Base-by-base conservation (phyloP, 2,113 vertebrate genomes). In the Notarius quadriscutis region DNA sequence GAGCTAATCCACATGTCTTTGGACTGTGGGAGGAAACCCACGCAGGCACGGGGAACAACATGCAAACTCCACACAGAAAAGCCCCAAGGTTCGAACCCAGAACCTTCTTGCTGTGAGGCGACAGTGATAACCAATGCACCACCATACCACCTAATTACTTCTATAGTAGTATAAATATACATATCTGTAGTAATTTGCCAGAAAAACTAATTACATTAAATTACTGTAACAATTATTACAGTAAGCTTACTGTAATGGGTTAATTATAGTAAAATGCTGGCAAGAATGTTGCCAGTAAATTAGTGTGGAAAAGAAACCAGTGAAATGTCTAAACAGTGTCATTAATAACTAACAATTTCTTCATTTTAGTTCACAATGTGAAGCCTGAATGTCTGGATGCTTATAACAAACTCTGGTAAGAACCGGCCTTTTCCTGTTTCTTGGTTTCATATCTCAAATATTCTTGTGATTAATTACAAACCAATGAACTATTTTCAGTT, bases 381-480 rank as follows among this genome's bases (percentile, higher is more conserved):
- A 99, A 99, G 92, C 98, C 98, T 4, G 98, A 99, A 92, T 99
- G 95, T 95, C 96, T 99, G 87, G 98, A 99, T 4, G 95, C 93
- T 84, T 99, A 99, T 96, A 99, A 99, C 96, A 95, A 96, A 92
- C 96, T 99, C 89, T 99, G 98, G 98, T 99, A 95, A 96, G 96
- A 22, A 62, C 48, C 7, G 6, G 53, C 62, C 18, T 6, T 15
- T 27, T 27, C 6, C 3, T 30, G 17, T 58, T n/a, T 71, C 15
- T 41, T 18, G 27, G 11, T 71, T 17, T 75, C 22, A 55, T 34
- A 80, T 80, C 9, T 60, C 11, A 58, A 27, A n/a, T 41, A n/a
- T 57, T 53, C 10, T 30, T 67, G 7, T 84, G 72, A 57, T 51
- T 83, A 71, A 83, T 71, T 5, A 34, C 4, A 27, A 30, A 41